Conservation (phyloP, 2,113 vertebrate species). For the Grammomys surdaster region DNA sequence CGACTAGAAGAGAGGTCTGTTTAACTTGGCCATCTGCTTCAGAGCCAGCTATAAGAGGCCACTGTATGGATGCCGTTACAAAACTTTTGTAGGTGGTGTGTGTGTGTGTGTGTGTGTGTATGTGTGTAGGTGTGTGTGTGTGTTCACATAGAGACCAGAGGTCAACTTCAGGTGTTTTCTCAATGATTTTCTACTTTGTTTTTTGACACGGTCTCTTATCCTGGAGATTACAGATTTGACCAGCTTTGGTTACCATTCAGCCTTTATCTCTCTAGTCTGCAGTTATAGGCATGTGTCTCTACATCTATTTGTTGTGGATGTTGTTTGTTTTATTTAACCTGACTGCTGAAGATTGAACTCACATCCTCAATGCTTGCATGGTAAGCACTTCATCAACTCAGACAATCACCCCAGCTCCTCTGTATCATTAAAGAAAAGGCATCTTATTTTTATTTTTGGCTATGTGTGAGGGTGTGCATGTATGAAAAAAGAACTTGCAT, state of each 20-base stretch:
- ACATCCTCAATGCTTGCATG: background rate
- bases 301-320: background rate
- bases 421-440: background rate
- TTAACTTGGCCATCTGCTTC: background rate
- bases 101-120: background rate
- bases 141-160: background rate
- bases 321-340: background rate
- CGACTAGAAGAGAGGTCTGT: background rate
- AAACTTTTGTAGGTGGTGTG: background rate
- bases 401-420: background rate
- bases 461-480: background rate
- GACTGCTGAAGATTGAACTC: no score
- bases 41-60: background rate
- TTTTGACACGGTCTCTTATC: background rate
- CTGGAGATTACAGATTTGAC: background rate
- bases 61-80: background rate
- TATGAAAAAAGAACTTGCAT: background rate
- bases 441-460: background rate
- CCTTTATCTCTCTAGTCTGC: background rate
- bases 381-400: background rate
- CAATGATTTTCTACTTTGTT: background rate
- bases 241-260: background rate
- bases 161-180: background rate
- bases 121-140: background rate
- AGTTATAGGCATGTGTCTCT: background rate